Base-by-base conservation (phyloP, 2,113 vertebrate genomes). In the Aptenodytes forsteri region DNA sequence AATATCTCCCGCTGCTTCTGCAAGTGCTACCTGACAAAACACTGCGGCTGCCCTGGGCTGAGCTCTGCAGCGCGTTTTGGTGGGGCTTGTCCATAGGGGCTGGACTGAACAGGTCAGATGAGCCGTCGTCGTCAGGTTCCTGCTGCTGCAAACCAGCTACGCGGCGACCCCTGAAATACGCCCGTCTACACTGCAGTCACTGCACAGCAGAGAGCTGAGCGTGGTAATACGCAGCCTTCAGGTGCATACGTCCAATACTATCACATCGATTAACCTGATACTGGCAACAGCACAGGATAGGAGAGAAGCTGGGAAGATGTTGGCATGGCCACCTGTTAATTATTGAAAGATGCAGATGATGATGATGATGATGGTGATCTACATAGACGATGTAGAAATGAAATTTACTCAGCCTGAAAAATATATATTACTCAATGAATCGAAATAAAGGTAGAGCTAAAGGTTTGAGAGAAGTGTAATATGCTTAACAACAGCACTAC, bases 91-190 rank as follows among this genome's bases (percentile, higher is more conserved):
- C 75, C 22, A 11, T 3, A 50, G 32, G 44, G 34, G 23, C 49
- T 70, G 62, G 62, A 64, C 42, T 11, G 38, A 64, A 27, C 11
- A 32, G n/a, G 54, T 55, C 32, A 62, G 65, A 44, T 4, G 19
- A 75, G 36, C 29, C 2, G 4, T 21, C 2, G 0, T 3, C 5
- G 0, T 10, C 6, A 18, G 11, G 44, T 8, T 69, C 49, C 36
- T 34, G 61, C 26, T 32, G 62, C 49, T 40, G 55, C 64, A 40
- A 22, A 25, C 25, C 38, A 47, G 56, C 69, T 36, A 47, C 4
- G 1, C 0, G 2, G 34, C 65, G 56, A 50, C 18, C 13, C 16
- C 4, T 8, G 16, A 47, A 71, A 66, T 4, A 29, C 0, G 0
- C 16, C 76, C 7, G 1, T 3, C 64, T 32, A 40, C 1, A 2